Conservation (phyloP, 2,888 invertebrate species). For the Hirtodrosophila alboralis region DNA sequence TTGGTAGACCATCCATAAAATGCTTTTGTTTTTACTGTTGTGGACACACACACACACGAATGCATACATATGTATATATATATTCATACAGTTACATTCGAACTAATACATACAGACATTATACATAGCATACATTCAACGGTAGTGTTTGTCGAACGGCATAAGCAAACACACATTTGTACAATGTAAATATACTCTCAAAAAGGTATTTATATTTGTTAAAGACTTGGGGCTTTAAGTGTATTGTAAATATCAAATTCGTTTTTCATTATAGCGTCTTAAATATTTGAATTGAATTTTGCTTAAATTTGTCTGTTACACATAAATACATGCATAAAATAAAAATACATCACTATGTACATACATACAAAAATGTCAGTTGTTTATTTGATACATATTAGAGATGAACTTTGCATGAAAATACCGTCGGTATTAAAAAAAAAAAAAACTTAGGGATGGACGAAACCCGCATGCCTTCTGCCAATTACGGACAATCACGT, state of each 20-base stretch:
- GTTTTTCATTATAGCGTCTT: slow-evolving; percentile 64
- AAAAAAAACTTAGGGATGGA: no score
- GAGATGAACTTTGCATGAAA: no score
- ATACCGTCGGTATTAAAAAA: no score
- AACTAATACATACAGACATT: background rate
- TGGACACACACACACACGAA: no score
- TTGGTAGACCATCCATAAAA: background rate
- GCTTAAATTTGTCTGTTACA: slow-evolving; percentile 19
- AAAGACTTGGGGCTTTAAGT: slow-evolving; percentile 82
- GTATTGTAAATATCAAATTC: slow-evolving; percentile 80
- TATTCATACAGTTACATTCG: background rate
- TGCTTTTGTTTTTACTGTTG: slow-evolving; percentile 5
- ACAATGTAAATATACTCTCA: slow-evolving; percentile 63
- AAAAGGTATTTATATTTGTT: slow-evolving; percentile 82
- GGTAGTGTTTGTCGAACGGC: slow-evolving; percentile 50
- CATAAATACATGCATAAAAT: no score
- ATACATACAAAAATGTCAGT: no score
- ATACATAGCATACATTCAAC: slow-evolving; percentile 31
- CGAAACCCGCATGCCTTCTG: no score
- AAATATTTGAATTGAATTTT: slow-evolving; percentile 50
- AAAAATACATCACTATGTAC: no score
- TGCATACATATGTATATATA: background rate
- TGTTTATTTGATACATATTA: no score
- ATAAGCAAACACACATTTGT: slow-evolving; percentile 54
- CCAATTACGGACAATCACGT: no score